These are phyloP conservation scores for Colius striatus DNA, from an alignment of 2,113 vertebrate species.

Conservation along the genomic window DNA sequence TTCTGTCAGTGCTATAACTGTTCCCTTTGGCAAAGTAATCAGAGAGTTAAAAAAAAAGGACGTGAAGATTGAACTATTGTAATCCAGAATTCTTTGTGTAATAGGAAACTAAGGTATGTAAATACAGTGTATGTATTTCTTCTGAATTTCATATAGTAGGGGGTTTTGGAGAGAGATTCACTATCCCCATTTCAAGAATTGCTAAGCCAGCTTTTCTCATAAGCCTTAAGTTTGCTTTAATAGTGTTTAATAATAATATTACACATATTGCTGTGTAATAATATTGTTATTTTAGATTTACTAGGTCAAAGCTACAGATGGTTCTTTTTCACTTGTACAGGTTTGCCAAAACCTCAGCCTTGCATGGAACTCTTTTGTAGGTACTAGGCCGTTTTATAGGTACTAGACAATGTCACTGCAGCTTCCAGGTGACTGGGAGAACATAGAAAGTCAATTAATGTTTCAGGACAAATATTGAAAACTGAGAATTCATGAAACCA, in stretches of 20 bases:
- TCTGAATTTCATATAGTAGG: not conserved
- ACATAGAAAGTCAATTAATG: not conserved
- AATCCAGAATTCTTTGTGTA: not conserved
- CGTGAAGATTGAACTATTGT: not conserved
- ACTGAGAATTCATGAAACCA: not conserved
- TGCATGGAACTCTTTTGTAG: not conserved
- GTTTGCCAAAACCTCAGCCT: not conserved
- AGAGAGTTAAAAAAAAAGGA: not conserved
- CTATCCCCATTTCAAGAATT: not conserved
- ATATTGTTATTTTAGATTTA: not conserved
- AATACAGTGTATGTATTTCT: not conserved
- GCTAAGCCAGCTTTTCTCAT: not conserved
- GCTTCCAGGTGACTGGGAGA: not conserved
- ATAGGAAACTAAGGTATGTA: not conserved
- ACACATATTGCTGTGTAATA: no score
- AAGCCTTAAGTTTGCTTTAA: not conserved
- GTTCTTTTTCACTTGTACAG: not conserved
- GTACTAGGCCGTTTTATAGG: not conserved
- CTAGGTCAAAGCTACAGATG: not conserved
- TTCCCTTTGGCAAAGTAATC: not conserved
- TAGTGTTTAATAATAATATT: no score
- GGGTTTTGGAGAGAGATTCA: not conserved
- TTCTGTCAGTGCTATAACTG: not conserved
- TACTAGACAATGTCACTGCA: not conserved
- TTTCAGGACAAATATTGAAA: not conserved